These are phyloP conservation scores for Pachypsylla venusta DNA, from an alignment of 1,140 invertebrate genomes.

Conservation along the genomic window DNA sequence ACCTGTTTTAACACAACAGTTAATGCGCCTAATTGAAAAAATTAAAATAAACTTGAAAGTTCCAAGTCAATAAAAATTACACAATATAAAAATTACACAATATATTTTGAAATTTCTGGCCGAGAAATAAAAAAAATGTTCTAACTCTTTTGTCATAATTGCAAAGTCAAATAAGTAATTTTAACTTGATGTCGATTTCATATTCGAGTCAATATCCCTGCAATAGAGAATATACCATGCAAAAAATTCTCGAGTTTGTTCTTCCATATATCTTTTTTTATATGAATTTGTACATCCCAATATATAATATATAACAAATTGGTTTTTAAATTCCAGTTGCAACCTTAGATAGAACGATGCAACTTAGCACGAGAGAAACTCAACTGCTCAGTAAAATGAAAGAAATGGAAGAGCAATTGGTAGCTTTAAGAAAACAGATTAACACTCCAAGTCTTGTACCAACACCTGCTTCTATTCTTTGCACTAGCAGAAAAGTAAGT, in stretches of 20 bases:
- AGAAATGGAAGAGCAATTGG: conserved; percentile 39
- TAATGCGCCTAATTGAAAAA: too few relatives aligned
- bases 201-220: too few relatives aligned
- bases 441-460: neutral
- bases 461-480: neutral
- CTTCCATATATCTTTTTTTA: neutral
- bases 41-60: too few relatives aligned
- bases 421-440: conserved; percentile 34
- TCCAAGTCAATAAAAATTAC: too few relatives aligned
- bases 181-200: too few relatives aligned
- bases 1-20: too few relatives aligned
- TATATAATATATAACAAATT: neutral
- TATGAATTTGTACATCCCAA: neutral
- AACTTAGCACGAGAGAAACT: neutral
- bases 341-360: neutral
- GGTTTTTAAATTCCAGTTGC: neutral
- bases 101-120: too few relatives aligned
- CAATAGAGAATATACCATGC: neutral
- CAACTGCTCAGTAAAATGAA: neutral
- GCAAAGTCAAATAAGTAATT: too few relatives aligned
- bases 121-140: too few relatives aligned
- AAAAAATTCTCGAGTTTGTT: neutral
- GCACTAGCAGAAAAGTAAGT: conserved; percentile 5
- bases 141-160: too few relatives aligned
- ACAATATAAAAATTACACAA: too few relatives aligned